Evolutionary conservation across 2,888 invertebrate species (phyloP).

Genomic region (Tanypteryx hageni): DNA sequence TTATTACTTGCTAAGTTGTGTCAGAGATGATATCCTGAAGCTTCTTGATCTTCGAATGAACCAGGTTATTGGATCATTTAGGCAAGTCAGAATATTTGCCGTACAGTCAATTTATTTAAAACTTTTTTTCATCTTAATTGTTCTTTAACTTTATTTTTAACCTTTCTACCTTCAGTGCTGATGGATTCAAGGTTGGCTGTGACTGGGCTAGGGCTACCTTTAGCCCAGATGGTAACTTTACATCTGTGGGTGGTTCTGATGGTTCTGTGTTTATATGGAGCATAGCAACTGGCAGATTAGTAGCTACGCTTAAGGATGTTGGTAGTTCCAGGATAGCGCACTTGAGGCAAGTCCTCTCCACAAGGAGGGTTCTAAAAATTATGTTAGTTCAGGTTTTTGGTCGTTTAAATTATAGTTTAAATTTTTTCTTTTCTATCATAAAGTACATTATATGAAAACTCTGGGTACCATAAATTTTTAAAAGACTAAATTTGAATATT

Average conservation of each 20-base stretch:
- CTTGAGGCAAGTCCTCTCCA: background rate
- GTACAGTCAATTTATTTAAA: background rate
- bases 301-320: constrained; percentile 86
- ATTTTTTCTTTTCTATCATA: background rate
- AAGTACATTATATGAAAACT: background rate
- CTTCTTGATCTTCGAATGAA: constrained; percentile 96
- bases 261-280: constrained; percentile 96
- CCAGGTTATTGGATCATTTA: constrained; percentile 91
- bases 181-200: constrained; percentile 96
- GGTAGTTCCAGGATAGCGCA: constrained; percentile 70
- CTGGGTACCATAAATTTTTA: background rate
- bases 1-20: constrained; percentile 92
- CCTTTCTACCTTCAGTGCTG: constrained; percentile 83
- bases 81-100: constrained; percentile 79
- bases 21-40: constrained; percentile 96
- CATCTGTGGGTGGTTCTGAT: constrained; percentile 94
- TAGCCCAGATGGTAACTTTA: constrained; percentile 92
- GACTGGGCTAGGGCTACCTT: constrained; percentile 96
- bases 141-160: constrained; percentile 40
- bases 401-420: background rate
- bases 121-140: background rate
- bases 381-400: background rate
- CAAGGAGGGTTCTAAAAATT: background rate
- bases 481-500: too few species aligned
- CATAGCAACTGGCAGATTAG: constrained; percentile 84